phyloP scores from a whole-genome alignment of 2,113 vertebrate genomes.

The Plestiodon gilberti region DNA sequence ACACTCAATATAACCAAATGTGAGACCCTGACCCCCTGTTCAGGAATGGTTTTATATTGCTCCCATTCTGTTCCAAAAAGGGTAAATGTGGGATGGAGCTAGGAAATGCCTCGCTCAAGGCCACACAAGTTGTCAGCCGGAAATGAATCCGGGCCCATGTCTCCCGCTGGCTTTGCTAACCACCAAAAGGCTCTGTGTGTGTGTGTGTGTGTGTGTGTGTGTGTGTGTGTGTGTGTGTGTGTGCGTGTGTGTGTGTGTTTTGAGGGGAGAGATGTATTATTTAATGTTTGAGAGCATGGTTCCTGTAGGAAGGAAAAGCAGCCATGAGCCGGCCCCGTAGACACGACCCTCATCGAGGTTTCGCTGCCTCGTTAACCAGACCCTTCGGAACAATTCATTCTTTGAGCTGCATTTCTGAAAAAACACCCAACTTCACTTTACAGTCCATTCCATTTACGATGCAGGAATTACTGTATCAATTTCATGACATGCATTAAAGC shows the following conservation, averaged over 20 bases:
- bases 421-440: constrained; percentile 60
- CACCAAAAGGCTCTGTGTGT: constrained; percentile 21
- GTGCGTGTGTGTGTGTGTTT: neutral
- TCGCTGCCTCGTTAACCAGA: constrained; percentile 54
- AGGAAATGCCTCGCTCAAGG: neutral
- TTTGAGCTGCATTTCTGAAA: constrained; percentile 50
- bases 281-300: neutral
- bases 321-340: neutral
- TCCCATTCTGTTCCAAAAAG: neutral
- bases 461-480: constrained; percentile 68
- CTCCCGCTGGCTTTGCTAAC: neutral
- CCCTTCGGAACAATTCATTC: constrained; percentile 68
- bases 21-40: neutral
- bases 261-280: neutral
- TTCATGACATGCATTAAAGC: constrained; percentile 52
- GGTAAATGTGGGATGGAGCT: neutral
- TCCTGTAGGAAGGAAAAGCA: neutral
- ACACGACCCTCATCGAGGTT: constrained; percentile 15
- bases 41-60: neutral
- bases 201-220: too few species aligned
- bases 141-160: neutral
- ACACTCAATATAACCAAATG: neutral
- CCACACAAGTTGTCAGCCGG: constrained; percentile 28
- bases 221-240: too few species aligned
- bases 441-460: constrained; percentile 72